These are phyloP conservation scores for Heliothis virescens DNA, from an alignment of 1,140 invertebrate species.

Conservation along the genomic window DNA sequence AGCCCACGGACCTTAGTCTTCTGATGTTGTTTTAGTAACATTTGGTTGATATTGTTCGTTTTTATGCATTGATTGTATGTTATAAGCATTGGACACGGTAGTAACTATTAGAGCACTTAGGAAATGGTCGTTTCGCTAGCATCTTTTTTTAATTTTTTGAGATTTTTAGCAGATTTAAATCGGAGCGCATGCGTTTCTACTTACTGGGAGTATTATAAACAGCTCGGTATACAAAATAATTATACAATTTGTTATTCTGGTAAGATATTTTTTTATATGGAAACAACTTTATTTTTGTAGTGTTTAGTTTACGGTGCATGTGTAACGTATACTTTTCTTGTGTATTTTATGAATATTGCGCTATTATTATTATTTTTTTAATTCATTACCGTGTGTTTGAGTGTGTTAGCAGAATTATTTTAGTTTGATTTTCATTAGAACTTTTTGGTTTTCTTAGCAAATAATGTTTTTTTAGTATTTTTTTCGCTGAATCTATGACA, in stretches of 20 bases:
- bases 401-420: slow-evolving; percentile 86
- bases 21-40: slow-evolving; percentile 81
- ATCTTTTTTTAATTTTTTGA: slow-evolving; percentile 79
- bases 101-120: slow-evolving; percentile 84
- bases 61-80: slow-evolving; percentile 76
- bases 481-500: slow-evolving; percentile 84
- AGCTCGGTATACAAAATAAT: slow-evolving; percentile 81
- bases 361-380: slow-evolving; percentile 78
- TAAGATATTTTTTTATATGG: slow-evolving; percentile 84
- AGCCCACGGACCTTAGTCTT: slow-evolving; percentile 80
- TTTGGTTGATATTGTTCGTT: slow-evolving; percentile 84
- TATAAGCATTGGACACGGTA: slow-evolving; percentile 79
- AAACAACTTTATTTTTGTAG: slow-evolving; percentile 84
- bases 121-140: slow-evolving; percentile 82
- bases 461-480: slow-evolving; percentile 79
- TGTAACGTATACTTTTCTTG: slow-evolving; percentile 81
- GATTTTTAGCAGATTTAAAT: slow-evolving; percentile 73
- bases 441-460: slow-evolving; percentile 83
- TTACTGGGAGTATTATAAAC: slow-evolving; percentile 81
- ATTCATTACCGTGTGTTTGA: slow-evolving; percentile 83
- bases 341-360: slow-evolving; percentile 83
- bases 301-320: slow-evolving; percentile 85
- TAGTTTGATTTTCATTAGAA: slow-evolving; percentile 76
- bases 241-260: slow-evolving; percentile 84
- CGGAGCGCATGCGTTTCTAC: slow-evolving; percentile 64